Evolutionary conservation across 2,113 vertebrate species (phyloP).

Genomic region (Arizona elegans): DNA sequence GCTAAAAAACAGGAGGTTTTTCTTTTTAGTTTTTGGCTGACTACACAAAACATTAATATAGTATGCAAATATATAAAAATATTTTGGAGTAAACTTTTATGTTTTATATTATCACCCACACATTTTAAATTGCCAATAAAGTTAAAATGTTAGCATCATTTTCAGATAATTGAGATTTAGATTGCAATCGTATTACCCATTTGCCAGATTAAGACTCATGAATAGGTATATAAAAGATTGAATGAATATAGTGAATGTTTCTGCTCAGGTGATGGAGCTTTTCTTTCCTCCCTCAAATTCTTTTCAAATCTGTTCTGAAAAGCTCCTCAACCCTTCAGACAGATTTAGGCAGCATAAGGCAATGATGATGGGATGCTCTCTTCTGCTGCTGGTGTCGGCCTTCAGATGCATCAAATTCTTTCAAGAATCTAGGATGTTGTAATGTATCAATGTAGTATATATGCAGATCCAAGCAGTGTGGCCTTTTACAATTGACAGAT

Average conservation of each 20-base stretch:
- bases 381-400: neutral
- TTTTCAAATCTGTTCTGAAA: neutral
- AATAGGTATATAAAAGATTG: neutral
- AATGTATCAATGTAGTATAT: neutral
- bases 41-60: slow-evolving; percentile 22
- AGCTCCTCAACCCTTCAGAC: no score
- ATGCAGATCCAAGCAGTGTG: neutral
- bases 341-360: no score
- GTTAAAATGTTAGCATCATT: slow-evolving; percentile 55
- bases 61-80: slow-evolving; percentile 57
- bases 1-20: slow-evolving; percentile 5
- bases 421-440: neutral
- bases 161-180: slow-evolving; percentile 51
- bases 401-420: neutral
- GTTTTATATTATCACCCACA: slow-evolving; percentile 57
- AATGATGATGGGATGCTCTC: no score
- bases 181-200: neutral
- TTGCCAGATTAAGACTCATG: neutral
- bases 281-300: neutral
- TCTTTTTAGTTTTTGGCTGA: slow-evolving; percentile 54
- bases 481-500: neutral
- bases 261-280: neutral
- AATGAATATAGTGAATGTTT: neutral
- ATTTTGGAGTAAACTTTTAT: slow-evolving; percentile 47
- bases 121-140: slow-evolving; percentile 58